Evolutionary conservation across 2,888 invertebrate genomes (phyloP), one percentile per base, ranked within the genome.

Genomic region (Idaea biselata): DNA sequence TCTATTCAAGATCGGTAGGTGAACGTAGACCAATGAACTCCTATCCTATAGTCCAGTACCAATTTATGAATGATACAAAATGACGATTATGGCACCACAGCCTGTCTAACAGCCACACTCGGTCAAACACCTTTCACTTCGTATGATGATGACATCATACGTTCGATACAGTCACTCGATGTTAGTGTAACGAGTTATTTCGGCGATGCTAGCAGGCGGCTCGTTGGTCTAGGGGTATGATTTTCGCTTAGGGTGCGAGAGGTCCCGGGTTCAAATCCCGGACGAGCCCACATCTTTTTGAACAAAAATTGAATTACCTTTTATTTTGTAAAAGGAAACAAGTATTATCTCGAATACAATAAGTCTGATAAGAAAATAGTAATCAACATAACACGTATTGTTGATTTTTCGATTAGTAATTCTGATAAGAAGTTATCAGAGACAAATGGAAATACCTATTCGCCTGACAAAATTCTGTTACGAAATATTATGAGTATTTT

Each of bases 201-300:
- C 66, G 57, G 0, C 0, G 0, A 0, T 0, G 0, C 0, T 0
- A 0, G 0, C 68, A 84, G 73, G 67, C 75, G 91, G 91, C 91
- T 92, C 92, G 91, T 92, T 92, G 92, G 93, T 92, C 92, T 92
- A 93, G 92, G 91, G 92, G 92, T 93, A 93, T 93, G 91, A 92
- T 93, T 92, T 87, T 92, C 93, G 92, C 91, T 92, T 93, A 84
- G 90, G 90, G 89, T 90, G 89, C 88, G 89, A 90, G 88, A 88
- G 89, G 89, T 90, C 93, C 92, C 92, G 93, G 93, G 93, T 93
- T 93, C 93, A 93, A 93, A 92, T 93, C 93, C 93, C 93, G 93
- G 93, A 92, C 92, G 93, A 93, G 93, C 93, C 93, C 93, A 74
- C 67, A 59, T 72, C 74, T 75, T 78, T 72, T 61, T 56, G 1